Base-by-base conservation (phyloP, 2,888 invertebrate species). In the Drosophila pullipes region DNA sequence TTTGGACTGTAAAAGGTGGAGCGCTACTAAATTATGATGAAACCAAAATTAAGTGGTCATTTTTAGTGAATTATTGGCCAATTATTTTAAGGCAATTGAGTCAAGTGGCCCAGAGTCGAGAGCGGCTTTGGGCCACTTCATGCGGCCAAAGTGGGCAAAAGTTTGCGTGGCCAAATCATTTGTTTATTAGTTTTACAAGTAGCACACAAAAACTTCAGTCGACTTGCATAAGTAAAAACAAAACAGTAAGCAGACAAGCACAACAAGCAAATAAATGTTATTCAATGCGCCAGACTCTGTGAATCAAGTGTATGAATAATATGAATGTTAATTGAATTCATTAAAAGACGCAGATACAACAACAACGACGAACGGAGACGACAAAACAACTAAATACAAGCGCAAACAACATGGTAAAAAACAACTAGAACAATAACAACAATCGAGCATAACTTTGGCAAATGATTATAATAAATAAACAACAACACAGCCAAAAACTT, bases 311-410 rank as follows among this genome's bases (percentile, higher is more conserved):
- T 85, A 85, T 88, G 88, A 87, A 87, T 87, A 89, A 90, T 86
- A 81, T 87, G 89, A 90, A 90, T 90, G 81, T 85, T 88, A 89
- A 88, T 88, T 88, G 91, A 88, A 88, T 87, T 85, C 74, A 82
- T 85, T 87, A 77, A 72, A 67, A 59, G 67, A 53, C 58, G 25
- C 55, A 66, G 59, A 65, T 70, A 61, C 63, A 76, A 53, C 68
- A 67, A 59, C 37, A 68, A 70, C 62, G 25, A 72, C 62, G 25
- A 71, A 60, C 64, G 57, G 47, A 16, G 47, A 63, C 57, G 37
- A 61, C 58, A 66, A 58, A 69, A 63, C 52, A 69, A 41, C 71
- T 62, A 71, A 81, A 85, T 69, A 83, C 83, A 83, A 58, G 75
- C 53, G 57, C 72, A 81, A 85, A 82, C 80, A 57, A 57, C 13